Base-by-base conservation (phyloP, 1,140 invertebrate species). In the Teleopsis dalmanni region DNA sequence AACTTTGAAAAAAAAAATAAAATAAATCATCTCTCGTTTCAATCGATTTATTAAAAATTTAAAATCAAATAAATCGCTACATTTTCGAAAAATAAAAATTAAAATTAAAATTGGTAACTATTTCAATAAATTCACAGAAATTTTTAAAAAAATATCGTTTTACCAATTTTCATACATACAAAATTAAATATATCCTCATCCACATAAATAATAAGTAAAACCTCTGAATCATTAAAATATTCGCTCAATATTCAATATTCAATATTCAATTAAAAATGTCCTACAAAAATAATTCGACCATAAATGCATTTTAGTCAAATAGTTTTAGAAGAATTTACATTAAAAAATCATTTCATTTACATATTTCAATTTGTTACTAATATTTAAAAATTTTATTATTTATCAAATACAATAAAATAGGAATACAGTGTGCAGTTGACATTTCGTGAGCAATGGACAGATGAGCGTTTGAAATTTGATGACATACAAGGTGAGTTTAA, bases 371-470 rank as follows among this genome's bases (percentile, higher is more conserved):
- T 29, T 29, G 7, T 29, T 7, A 29, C 7, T 8, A 29, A 29
- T 8, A 8, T 29, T 29, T 29, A 7, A 13, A 29, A 29, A 29
- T 29, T 29, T 29, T 29, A 13, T 29, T 29, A 29, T 7, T 29
- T 13, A 8, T 29, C 13, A 29, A 29, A 29, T 29, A 13, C 27
- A 29, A 7, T 7, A 29, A 29, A 13, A 13, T 29, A 93, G 90
- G 90, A 95, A 82, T 95, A 93, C 78, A 93, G 89, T 60, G 90
- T 93, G 55, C 92, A 95, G 74, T 77, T 95, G 70, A 95, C 91
- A 57, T 95, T 96, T 75, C 81, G 92, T 72, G 92, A 95, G 74
- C 90, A 96, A 76, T 96, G 92, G 92, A 76, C 88, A 67, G 92
- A 96, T 73, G 88, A 95, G 63, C 76, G 92, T 62, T 79, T 96